Conservation (phyloP, 2,888 invertebrate species). For the Panopea generosa region DNA sequence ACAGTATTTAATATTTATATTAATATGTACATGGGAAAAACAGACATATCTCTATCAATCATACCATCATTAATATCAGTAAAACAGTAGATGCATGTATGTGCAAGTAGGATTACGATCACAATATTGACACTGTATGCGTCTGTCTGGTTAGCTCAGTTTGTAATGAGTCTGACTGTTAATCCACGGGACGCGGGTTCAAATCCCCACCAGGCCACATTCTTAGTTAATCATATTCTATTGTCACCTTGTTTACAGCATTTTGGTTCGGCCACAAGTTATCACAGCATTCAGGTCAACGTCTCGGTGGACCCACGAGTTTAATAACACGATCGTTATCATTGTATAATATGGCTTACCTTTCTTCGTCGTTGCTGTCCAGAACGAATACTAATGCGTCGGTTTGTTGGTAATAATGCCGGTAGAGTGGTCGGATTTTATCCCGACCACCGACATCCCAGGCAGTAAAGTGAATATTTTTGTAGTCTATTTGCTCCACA, state of each 20-base stretch:
- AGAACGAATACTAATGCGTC: conserved; percentile 70
- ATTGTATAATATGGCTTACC: conserved; percentile 35
- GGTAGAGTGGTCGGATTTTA: conserved; percentile 64
- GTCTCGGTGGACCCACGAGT: not conserved
- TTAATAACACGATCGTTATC: too few relatives aligned
- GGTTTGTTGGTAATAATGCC: conserved; percentile 67
- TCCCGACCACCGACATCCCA: conserved; percentile 74
- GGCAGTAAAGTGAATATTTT: conserved; percentile 53
- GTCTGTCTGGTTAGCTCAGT: not conserved
- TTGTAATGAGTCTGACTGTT: too few relatives aligned
- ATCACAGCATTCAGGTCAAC: not conserved
- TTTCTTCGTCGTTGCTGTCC: conserved; percentile 72
- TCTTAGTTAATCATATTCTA: not conserved
- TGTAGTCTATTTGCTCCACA: conserved; percentile 64
- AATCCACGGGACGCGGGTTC: too few relatives aligned
- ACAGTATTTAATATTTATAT: too few relatives aligned
- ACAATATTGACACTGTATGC: too few relatives aligned
- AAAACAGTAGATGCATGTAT: too few relatives aligned
- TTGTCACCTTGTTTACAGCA: not conserved
- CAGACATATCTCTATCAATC: too few relatives aligned
- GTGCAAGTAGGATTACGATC: not conserved
- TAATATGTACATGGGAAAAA: too few relatives aligned
- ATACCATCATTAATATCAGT: too few relatives aligned
- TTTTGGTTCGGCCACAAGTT: not conserved
- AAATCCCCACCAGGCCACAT: not conserved